Conservation (phyloP, 2,888 invertebrate genomes). For the Tineola bisselliella region DNA sequence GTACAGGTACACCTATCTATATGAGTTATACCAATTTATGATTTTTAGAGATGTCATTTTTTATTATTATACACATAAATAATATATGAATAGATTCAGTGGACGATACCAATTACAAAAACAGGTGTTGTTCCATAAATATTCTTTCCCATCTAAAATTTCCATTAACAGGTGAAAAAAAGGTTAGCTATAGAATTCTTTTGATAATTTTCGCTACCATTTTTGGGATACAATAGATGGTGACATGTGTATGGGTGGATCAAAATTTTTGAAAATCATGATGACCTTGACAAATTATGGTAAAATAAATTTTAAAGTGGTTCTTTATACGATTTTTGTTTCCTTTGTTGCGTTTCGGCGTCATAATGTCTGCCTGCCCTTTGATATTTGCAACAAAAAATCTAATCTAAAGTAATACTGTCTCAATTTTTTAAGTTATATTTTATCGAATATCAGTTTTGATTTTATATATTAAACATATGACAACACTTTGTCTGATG, state of each 20-base stretch:
- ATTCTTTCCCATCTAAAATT: background rate
- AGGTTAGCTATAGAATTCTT: conserved; percentile 39
- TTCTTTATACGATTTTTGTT: background rate
- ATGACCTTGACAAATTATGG: background rate
- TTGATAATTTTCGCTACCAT: conserved; percentile 62
- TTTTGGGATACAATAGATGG: conserved; percentile 47
- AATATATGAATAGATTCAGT: background rate
- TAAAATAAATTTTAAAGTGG: background rate
- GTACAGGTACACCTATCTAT: too few species aligned
- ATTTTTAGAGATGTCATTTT: too few species aligned
- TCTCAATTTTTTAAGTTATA: too few species aligned
- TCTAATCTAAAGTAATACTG: too few species aligned
- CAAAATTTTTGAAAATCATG: conserved; percentile 11
- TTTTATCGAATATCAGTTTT: too few species aligned
- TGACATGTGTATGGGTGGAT: conserved; percentile 48
- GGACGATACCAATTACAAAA: conserved; percentile 40
- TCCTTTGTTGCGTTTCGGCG: conserved; percentile 27
- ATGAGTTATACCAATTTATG: too few species aligned
- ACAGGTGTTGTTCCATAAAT: conserved; percentile 48
- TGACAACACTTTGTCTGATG: too few species aligned
- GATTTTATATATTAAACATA: too few species aligned
- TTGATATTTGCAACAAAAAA: too few species aligned
- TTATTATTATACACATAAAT: background rate
- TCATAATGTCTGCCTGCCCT: conserved; percentile 50
- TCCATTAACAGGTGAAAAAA: conserved; percentile 22